Evolutionary conservation across 2,888 invertebrate species (phyloP).

Genomic region (Epinotia brunnichana): DNA sequence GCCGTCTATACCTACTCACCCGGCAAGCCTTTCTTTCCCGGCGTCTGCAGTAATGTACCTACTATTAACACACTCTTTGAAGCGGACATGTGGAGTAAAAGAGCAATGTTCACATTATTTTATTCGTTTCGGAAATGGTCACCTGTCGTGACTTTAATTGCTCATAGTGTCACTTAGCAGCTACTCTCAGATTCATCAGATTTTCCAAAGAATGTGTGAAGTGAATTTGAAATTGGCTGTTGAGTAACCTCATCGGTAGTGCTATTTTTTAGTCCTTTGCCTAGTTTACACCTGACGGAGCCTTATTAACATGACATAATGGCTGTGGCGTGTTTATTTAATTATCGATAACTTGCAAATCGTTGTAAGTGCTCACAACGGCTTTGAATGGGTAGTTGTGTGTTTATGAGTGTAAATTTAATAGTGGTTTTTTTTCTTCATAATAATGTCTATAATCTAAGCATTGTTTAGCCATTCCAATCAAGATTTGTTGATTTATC

Average conservation of each 20-base stretch:
- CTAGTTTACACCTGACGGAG: conserved; percentile 19
- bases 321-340: conserved; percentile 2
- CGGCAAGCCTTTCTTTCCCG: no score
- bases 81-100: not conserved
- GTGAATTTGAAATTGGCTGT: not conserved
- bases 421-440: not conserved
- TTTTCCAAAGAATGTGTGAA: not conserved
- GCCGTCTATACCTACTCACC: no score
- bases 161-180: conserved; percentile 9
- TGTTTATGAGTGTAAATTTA: not conserved
- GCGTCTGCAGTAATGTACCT: no score
- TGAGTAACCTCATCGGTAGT: not conserved
- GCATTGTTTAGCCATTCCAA: conserved; percentile 2
- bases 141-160: not conserved
- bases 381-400: conserved; percentile 1
- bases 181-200: not conserved
- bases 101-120: not conserved
- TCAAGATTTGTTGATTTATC: not conserved
- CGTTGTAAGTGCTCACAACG: not conserved
- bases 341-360: conserved; percentile 7
- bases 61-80: conserved; percentile 1
- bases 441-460: no score
- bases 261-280: not conserved
- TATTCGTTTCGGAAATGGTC: not conserved
- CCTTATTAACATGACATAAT: not conserved